Percentiles rank a stretch among this genome's conserved stretches.
phyloP scores from a whole-genome alignment of 2,888 invertebrate species.

The Xestia xanthographa region DNA sequence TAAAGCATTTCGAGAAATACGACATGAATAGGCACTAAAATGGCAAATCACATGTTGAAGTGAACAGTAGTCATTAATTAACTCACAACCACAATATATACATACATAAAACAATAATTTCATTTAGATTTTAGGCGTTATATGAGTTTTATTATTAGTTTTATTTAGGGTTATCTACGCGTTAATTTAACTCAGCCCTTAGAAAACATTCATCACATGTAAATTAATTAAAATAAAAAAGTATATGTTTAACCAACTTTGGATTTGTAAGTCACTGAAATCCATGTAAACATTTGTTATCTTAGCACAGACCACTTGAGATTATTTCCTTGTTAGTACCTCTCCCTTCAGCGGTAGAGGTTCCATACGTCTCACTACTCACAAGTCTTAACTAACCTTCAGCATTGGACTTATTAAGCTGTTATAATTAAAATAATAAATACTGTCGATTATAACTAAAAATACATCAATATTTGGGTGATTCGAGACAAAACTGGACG shows the following conservation, averaged over 20 bases:
- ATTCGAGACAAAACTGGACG: slow-evolving; percentile 46
- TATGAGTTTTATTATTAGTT: slow-evolving; percentile 52
- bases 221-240: slow-evolving; percentile 34
- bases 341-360: slow-evolving; percentile 25
- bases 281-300: slow-evolving; percentile 31
- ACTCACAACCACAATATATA: slow-evolving; percentile 87
- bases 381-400: slow-evolving; percentile 56
- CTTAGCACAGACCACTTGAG: slow-evolving; percentile 45
- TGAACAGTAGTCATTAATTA: slow-evolving; percentile 80
- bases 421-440: slow-evolving; percentile 63
- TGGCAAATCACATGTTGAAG: slow-evolving; percentile 87
- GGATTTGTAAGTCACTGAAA: slow-evolving; percentile 37
- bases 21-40: slow-evolving; percentile 87
- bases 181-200: slow-evolving; percentile 43
- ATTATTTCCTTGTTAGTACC: slow-evolving; percentile 47
- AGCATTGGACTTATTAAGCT: slow-evolving; percentile 49
- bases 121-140: slow-evolving; percentile 59
- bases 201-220: slow-evolving; percentile 55
- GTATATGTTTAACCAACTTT: slow-evolving; percentile 29
- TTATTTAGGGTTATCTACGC: slow-evolving; percentile 43
- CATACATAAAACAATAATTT: slow-evolving; percentile 74
- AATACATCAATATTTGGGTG: slow-evolving; percentile 67
- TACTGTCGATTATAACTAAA: slow-evolving; percentile 63
- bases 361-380: slow-evolving; percentile 34
- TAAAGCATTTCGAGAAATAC: slow-evolving; percentile 79